Base-by-base conservation (phyloP, 2,888 invertebrate species). In the Cheilosia grossa region DNA sequence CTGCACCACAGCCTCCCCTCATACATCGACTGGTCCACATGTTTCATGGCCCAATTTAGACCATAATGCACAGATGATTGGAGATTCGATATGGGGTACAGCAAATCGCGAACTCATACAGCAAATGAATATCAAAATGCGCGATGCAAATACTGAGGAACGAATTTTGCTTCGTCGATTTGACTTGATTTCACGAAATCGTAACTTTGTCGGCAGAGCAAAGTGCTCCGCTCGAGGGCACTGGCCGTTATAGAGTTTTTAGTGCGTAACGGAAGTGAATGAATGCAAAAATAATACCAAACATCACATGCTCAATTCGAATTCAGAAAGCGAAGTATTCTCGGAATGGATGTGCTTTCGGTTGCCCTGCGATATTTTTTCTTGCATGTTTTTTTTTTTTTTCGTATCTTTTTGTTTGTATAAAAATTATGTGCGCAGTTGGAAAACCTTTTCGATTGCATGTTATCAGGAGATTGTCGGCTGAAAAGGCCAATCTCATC, bases 211-310 rank as follows among this genome's bases (percentile, higher is more conserved):
- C 64, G 21, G 4, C 13, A 5, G 15, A 40, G 42, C 30, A 30
- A 47, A 61, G 33, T 59, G 61, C 56, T 37, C 42, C 42, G 67
- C 27, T 13, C 37, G 37, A 42, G 61, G 56, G 70, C 63, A 70
- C 63, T 78, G 63, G 70, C 70, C 78, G 56, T 58, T 44, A 54
- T 69, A 17, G 40, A 51, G 69, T 64, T 70, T 64, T 75, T 47
- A 70, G 69, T 82, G 81, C 81, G 81, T 70, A 70, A 77, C 77
- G 81, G 77, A 82, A 75, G 75, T 40, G 75, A 70, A 53, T 64
- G 67, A 53, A 81, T 81, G 63, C 81, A 75, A 53, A 74, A 70
- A 61, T 56, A 63, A 74, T 49, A 19, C 51, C 4, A 42, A 61
- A 30, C 37, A 67, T 67, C 61, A 61, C 63, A 81, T 37, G 56